A percentile compares a stretch with the other conserved stretches of the same genome.
Evolutionary conservation across 1,140 invertebrate genomes (phyloP).

Genomic region (Drosophila insularis): DNA sequence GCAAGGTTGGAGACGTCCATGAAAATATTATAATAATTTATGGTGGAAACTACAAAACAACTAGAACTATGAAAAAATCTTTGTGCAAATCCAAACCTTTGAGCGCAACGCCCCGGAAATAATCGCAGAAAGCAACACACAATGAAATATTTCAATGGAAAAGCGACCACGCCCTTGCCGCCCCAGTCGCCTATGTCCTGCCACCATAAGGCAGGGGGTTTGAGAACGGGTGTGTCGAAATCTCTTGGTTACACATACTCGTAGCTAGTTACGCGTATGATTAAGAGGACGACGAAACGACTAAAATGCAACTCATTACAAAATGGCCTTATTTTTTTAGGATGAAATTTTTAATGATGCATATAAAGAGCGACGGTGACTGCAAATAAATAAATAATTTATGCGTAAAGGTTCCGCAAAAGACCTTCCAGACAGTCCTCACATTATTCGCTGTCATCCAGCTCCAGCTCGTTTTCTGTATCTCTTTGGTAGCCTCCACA

Average conservation of each 20-base stretch:
- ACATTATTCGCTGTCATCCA: slow-evolving; percentile 52
- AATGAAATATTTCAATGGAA: slow-evolving; percentile 46
- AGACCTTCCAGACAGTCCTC: slow-evolving; percentile 23
- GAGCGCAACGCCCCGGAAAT: slow-evolving; percentile 49
- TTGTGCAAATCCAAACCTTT: slow-evolving; percentile 44
- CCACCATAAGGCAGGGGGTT: background rate
- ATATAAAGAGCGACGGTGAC: slow-evolving; percentile 55
- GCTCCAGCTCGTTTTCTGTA: slow-evolving; percentile 7
- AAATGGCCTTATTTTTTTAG: slow-evolving; percentile 43
- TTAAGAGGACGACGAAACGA: slow-evolving; percentile 33
- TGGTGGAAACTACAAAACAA: slow-evolving; percentile 17
- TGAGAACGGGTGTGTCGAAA: too few relatives aligned
- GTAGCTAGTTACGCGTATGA: slow-evolving; percentile 8
- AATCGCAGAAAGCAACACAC: slow-evolving; percentile 42
- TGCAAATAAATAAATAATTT: slow-evolving; percentile 79
- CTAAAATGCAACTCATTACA: slow-evolving; percentile 57
- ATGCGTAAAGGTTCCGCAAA: slow-evolving; percentile 50
- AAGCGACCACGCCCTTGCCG: slow-evolving; percentile 22
- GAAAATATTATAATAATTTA: slow-evolving; percentile 56
- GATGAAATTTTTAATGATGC: slow-evolving; percentile 64
- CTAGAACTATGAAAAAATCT: slow-evolving; percentile 7
- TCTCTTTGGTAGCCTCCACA: slow-evolving; percentile 50
- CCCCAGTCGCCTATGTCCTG: background rate
- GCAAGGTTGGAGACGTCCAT: slow-evolving; percentile 47
- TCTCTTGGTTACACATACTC: background rate